Conservation (phyloP, 2,113 vertebrate genomes). For the Corythaixoides concolor region DNA sequence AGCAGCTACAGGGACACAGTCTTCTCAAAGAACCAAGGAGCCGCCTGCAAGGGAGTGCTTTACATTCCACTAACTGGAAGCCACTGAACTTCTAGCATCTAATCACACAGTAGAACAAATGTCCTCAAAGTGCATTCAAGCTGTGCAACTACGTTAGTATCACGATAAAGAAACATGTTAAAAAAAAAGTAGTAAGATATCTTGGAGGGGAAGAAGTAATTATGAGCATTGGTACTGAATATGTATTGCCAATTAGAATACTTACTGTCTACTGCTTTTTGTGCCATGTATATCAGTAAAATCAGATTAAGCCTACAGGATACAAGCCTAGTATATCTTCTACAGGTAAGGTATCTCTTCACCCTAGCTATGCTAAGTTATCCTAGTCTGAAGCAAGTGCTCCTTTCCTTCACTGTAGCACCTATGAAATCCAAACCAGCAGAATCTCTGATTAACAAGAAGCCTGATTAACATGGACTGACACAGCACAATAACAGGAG, state of each 20-base stretch:
- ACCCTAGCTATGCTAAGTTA: background rate
- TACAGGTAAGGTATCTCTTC: background rate
- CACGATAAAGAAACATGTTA: background rate
- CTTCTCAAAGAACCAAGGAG: background rate
- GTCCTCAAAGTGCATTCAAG: background rate
- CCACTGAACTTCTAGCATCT: background rate
- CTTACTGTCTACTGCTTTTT: background rate
- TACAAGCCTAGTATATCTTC: background rate
- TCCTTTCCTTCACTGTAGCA: background rate
- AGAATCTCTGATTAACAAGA: background rate
- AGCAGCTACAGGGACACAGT: background rate
- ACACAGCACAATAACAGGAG: background rate
- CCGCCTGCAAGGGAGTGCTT: background rate
- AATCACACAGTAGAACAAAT: background rate
- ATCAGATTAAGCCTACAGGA: background rate
- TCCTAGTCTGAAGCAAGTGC: background rate
- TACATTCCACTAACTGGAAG: background rate
- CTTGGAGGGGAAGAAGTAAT: background rate
- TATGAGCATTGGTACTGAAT: background rate
- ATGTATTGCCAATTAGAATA: background rate
- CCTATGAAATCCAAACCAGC: background rate
- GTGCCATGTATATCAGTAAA: background rate
- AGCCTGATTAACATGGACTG: background rate
- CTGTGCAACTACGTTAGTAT: background rate
- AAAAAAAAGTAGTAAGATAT: background rate